Base-by-base conservation (phyloP, 2,888 invertebrate species). In the Lissonota sp. region DNA sequence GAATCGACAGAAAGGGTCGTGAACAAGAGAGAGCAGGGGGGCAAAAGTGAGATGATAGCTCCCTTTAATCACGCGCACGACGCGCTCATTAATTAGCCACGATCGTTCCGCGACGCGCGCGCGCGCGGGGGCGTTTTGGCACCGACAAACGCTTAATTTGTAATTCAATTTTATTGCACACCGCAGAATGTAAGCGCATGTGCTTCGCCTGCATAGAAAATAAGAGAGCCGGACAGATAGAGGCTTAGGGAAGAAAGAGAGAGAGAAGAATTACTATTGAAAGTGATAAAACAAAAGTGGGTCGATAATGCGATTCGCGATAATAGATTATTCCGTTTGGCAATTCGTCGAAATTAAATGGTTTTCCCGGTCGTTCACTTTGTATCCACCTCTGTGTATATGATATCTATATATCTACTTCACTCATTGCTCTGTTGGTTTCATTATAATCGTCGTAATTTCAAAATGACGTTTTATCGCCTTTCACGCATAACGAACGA, bases 81-180 rank as follows among this genome's bases (percentile, higher is more conserved):
- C 80, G 72, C 62, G 67, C 80, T 80, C 76, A 80, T 80, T 76
- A 80, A 76, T 80, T 80, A 80, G 71, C 76, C 57, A n/a, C 76
- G 80, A 80, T 80, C 71, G 62, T 60, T 69, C 75, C 55, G 49
- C 57, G 37, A 26, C 51, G 26, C 26, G 26, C 55, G 55, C 55
- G 42, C 57, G 26, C 55, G 55, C 55, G 42, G 49, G 26, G n/a
- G 16, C 76, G 58, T 72, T 73, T 63, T 58, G 58, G 16, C 14
- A 44, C 5, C 14, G 72, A 10, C 42, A 58, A 63, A 74, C 62
- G 73, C 75, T 80, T 71, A 53, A 76, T 80, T 80, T 67, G 76
- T 80, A 69, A 80, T 80, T 80, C 71, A 76, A 75, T 75, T 80
- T 73, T 76, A 79, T 79, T 75, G 44, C n/a, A 76, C 62, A 40